phyloP scores from a whole-genome alignment of 1,140 invertebrate genomes.

The Pararge aegeria region DNA sequence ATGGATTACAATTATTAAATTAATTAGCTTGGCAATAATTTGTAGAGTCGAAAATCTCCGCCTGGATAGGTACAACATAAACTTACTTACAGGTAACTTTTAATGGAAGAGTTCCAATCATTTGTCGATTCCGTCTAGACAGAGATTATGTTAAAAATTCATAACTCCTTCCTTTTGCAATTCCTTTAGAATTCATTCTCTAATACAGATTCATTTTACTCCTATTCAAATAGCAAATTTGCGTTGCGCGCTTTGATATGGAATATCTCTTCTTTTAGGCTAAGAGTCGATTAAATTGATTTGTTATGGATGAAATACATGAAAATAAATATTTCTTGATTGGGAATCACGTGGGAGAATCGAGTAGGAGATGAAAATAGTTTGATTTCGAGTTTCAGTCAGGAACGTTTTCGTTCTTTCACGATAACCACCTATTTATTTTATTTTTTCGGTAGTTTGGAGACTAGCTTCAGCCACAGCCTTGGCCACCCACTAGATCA shows the following conservation, averaged over 20 bases:
- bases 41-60: too few species aligned
- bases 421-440: too few species aligned
- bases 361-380: not conserved
- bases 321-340: not conserved
- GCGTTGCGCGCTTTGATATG: constrained; percentile 48
- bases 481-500: too few species aligned
- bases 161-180: constrained; percentile 55
- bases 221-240: constrained; percentile 52
- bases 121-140: constrained; percentile 64
- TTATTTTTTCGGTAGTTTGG: too few species aligned
- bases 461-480: too few species aligned
- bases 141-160: constrained; percentile 71
- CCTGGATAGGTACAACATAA: not conserved
- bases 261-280: constrained; percentile 31
- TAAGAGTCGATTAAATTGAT: not conserved
- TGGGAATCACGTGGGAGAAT: too few species aligned
- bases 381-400: too few species aligned
- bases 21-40: too few species aligned
- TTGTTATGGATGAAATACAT: not conserved
- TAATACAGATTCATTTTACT: constrained; percentile 38
- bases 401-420: too few species aligned
- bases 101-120: constrained; percentile 48
- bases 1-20: too few species aligned
- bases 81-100: not conserved
- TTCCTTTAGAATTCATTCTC: constrained; percentile 38